phyloP scores from a whole-genome alignment of 2,888 invertebrate species.

The Spodoptera exigua region DNA sequence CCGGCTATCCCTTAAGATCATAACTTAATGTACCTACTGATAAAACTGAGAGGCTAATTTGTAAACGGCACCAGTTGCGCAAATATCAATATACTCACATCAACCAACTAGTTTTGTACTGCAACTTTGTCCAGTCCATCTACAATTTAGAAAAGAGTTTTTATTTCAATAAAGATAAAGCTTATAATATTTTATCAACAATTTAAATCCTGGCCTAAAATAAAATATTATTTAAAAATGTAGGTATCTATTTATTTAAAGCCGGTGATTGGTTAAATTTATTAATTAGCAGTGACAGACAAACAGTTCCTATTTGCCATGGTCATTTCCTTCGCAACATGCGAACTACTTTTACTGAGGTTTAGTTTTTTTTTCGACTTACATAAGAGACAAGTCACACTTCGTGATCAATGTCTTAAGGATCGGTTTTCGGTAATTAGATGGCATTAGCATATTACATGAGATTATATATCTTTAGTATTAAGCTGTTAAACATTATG shows the following conservation, averaged over 20 bases:
- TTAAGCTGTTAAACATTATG: conserved; percentile 48
- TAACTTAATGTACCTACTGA: conserved; percentile 73
- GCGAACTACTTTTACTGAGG: conserved; percentile 74
- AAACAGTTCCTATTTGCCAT: conserved; percentile 49
- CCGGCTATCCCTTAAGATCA: conserved; percentile 70
- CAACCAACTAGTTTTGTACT: conserved; percentile 49
- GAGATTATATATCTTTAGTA: conserved; percentile 61
- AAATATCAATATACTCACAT: conserved; percentile 66
- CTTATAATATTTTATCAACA: background rate
- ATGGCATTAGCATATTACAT: conserved; percentile 82
- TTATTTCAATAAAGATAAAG: too few relatives aligned
- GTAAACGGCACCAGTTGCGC: conserved; percentile 73
- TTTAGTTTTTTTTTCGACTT: conserved; percentile 69
- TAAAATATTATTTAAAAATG: too few relatives aligned
- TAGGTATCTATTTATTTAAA: background rate
- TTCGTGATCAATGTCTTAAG: conserved; percentile 84
- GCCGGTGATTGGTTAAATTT: background rate
- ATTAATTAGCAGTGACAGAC: conserved; percentile 21
- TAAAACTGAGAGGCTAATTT: conserved; percentile 78
- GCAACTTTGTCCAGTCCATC: conserved; percentile 29
- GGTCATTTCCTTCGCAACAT: conserved; percentile 65
- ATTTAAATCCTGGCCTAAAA: too few relatives aligned
- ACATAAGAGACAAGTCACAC: conserved; percentile 76
- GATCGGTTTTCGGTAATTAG: conserved; percentile 84
- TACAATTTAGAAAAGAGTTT: too few relatives aligned